phyloP scores from a whole-genome alignment of 2,113 vertebrate species.

The Coptodon rendalli region DNA sequence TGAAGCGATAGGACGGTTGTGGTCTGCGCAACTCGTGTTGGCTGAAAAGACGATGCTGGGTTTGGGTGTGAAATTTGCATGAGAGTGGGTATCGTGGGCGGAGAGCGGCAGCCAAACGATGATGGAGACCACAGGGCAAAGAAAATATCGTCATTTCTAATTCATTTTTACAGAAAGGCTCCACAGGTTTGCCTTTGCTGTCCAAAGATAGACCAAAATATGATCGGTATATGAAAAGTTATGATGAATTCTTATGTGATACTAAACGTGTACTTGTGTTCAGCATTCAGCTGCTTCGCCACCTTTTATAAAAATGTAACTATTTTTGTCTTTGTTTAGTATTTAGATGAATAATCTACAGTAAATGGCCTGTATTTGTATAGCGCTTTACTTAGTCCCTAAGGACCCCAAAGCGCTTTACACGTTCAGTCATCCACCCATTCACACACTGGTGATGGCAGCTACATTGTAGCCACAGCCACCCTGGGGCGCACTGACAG shows the following conservation, averaged over 20 bases:
- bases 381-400: background rate
- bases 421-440: rapidly evolving
- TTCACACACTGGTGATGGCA: rapidly evolving
- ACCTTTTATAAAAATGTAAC: background rate
- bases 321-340: background rate
- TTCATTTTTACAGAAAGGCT: background rate
- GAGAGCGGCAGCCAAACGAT: background rate
- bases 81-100: background rate
- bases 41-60: background rate
- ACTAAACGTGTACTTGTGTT: background rate
- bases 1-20: background rate
- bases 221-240: background rate
- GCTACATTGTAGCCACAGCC: background rate
- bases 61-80: background rate
- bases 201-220: background rate
- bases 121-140: background rate
- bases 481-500: rapidly evolving
- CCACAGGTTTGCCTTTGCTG: background rate
- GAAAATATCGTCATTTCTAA: background rate
- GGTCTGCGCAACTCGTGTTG: background rate
- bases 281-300: background rate
- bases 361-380: background rate
- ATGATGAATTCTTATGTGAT: background rate
- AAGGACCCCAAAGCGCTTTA: background rate
- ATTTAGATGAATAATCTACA: background rate